phyloP scores from a whole-genome alignment of 2,888 invertebrate species.

The Cryptosula pallasiana region DNA sequence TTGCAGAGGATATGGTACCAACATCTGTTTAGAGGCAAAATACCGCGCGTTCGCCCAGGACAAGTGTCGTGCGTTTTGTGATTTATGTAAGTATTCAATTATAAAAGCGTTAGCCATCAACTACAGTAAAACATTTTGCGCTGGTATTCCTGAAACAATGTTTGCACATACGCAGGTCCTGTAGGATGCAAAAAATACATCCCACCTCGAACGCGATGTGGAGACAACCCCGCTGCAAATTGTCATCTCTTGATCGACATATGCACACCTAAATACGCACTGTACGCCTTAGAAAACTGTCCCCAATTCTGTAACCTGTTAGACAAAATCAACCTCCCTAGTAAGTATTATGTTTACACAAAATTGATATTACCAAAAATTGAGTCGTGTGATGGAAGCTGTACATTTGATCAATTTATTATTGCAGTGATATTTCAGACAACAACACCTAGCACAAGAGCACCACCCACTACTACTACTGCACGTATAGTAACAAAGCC shows the following conservation, averaged over 20 bases:
- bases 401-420: not conserved
- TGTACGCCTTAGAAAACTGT: not conserved
- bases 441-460: not conserved
- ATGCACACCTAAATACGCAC: not conserved
- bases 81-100: not conserved
- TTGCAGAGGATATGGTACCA: not conserved
- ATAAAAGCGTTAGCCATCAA: too few relatives aligned
- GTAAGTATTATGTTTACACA: not conserved
- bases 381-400: too few relatives aligned
- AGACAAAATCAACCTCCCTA: not conserved
- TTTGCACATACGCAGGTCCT: too few relatives aligned
- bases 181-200: not conserved
- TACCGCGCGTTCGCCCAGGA: not conserved
- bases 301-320: not conserved
- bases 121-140: too few relatives aligned
- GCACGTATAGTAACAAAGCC: not conserved
- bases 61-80: not conserved
- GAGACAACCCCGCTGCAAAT: not conserved
- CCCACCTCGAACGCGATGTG: not conserved
- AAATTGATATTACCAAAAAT: too few relatives aligned
- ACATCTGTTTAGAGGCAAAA: conserved; percentile 1
- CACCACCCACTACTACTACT: not conserved
- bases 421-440: not conserved
- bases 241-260: not conserved
- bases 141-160: too few relatives aligned